These are phyloP conservation scores for Pelmatolapia mariae DNA, from an alignment of 2,113 vertebrate genomes.

Conservation along the genomic window DNA sequence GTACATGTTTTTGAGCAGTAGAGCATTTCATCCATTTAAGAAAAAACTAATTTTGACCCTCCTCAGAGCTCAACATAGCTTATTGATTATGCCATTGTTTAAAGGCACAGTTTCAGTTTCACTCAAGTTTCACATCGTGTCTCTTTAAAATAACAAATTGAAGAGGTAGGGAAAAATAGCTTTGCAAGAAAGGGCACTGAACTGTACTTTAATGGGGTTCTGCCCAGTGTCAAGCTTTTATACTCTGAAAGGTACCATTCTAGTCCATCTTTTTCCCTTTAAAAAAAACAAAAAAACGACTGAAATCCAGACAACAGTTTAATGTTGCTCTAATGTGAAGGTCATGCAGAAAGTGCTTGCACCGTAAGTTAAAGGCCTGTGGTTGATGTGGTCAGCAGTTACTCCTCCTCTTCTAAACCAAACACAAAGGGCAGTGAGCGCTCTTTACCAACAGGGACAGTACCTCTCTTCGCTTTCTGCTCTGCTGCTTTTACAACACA, in stretches of 20 bases:
- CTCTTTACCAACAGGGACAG: conserved; percentile 51
- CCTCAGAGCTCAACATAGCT: background rate
- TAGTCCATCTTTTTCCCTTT: background rate
- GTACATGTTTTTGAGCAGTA: background rate
- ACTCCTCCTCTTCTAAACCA: conserved; percentile 40
- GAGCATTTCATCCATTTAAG: background rate
- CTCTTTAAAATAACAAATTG: background rate
- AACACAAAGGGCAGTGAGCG: conserved; percentile 55
- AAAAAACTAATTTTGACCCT: background rate
- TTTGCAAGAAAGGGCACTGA: background rate
- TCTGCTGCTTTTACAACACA: conserved; percentile 25
- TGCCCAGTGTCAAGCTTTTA: background rate
- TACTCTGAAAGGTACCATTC: background rate
- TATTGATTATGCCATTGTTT: background rate
- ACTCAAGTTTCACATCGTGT: background rate
- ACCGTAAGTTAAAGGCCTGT: conserved; percentile 59
- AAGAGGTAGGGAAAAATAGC: background rate
- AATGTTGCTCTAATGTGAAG: conserved; percentile 58
- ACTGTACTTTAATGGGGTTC: background rate
- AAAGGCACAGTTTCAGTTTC: background rate
- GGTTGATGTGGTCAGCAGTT: conserved; percentile 70
- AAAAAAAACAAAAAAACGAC: background rate
- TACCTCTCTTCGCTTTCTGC: conserved; percentile 42
- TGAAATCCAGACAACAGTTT: conserved; percentile 38
- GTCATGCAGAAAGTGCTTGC: conserved; percentile 65